Evolutionary conservation across 2,113 vertebrate genomes (phyloP).

Genomic region (Menidia beryllina): DNA sequence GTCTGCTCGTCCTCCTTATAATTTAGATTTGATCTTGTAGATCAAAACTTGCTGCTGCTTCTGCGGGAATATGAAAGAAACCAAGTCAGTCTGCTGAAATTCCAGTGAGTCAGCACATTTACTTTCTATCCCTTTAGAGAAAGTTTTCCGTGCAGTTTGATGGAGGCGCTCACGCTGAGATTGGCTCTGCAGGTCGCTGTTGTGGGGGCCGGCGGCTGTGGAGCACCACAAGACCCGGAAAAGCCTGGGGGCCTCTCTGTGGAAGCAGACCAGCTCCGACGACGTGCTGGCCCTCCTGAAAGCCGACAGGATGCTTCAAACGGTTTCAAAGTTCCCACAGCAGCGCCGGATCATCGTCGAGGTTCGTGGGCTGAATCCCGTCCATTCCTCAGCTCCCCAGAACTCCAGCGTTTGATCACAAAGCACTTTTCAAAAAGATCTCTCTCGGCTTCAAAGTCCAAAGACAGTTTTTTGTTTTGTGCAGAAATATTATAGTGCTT

Average conservation of each 20-base stretch:
- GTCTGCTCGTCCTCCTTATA: not conserved
- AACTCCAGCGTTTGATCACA: not conserved
- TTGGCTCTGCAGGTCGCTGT: conserved; percentile 81
- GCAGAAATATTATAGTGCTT: no score
- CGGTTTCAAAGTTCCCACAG: conserved; percentile 89
- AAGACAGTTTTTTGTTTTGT: no score
- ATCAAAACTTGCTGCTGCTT: conserved; percentile 92
- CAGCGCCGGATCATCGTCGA: conserved; percentile 82
- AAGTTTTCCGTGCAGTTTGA: no score
- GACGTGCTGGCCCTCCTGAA: conserved; percentile 89
- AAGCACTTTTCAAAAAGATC: not conserved
- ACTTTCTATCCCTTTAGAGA: no score
- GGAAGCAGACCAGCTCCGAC: conserved; percentile 91
- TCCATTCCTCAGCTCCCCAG: not conserved
- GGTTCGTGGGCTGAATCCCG: conserved; percentile 61
- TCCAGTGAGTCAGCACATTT: conserved; percentile 86
- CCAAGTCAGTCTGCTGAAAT: conserved; percentile 85
- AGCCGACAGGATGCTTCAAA: conserved; percentile 86
- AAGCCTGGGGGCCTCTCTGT: conserved; percentile 90
- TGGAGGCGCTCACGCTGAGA: not conserved
- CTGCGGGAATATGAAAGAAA: conserved; percentile 92
- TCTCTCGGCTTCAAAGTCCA: no score
- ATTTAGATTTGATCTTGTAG: conserved; percentile 73
- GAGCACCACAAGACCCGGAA: conserved; percentile 92
- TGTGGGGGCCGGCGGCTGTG: conserved; percentile 93